These are phyloP conservation scores for Syngnathus typhle DNA, from an alignment of 2,113 vertebrate genomes.

Conservation along the genomic window DNA sequence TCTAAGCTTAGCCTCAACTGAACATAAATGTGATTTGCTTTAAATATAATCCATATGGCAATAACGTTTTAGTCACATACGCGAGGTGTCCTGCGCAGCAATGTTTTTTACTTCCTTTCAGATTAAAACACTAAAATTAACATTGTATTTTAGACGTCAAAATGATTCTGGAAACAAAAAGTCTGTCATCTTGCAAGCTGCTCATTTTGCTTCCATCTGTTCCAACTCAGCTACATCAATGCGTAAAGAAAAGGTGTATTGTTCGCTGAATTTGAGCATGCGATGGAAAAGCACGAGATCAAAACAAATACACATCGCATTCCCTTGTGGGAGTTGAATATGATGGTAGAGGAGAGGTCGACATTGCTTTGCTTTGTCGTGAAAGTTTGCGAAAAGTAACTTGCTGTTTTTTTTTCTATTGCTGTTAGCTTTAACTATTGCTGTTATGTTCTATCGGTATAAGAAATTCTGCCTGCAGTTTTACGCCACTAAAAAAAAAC, in stretches of 20 bases:
- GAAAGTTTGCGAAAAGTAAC: constrained; percentile 28
- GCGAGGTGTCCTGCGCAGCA: too few species aligned
- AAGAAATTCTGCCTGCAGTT: not conserved
- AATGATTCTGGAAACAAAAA: constrained; percentile 25
- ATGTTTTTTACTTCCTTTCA: not conserved
- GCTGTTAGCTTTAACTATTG: too few species aligned
- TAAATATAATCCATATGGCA: constrained; percentile 1
- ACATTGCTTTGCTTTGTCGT: constrained; percentile 13
- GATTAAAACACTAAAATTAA: not conserved
- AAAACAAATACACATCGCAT: constrained; percentile 9
- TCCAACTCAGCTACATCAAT: constrained; percentile 33
- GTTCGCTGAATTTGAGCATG: constrained; percentile 25
- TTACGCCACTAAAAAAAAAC: not conserved
- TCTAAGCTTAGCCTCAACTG: constrained; percentile 19
- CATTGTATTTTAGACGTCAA: constrained; percentile 18
- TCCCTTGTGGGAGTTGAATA: constrained; percentile 21
- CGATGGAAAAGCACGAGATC: constrained; percentile 16
- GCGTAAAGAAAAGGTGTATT: constrained; percentile 38
- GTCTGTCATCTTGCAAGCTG: constrained; percentile 26
- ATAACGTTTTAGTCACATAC: not conserved
- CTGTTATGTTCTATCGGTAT: not conserved
- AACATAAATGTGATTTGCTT: constrained; percentile 16
- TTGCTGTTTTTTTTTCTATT: constrained; percentile 25
- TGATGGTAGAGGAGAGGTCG: constrained; percentile 25
- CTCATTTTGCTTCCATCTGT: constrained; percentile 29